phyloP scores from a whole-genome alignment of 2,888 invertebrate species.

The Linnaemya tessellans region DNA sequence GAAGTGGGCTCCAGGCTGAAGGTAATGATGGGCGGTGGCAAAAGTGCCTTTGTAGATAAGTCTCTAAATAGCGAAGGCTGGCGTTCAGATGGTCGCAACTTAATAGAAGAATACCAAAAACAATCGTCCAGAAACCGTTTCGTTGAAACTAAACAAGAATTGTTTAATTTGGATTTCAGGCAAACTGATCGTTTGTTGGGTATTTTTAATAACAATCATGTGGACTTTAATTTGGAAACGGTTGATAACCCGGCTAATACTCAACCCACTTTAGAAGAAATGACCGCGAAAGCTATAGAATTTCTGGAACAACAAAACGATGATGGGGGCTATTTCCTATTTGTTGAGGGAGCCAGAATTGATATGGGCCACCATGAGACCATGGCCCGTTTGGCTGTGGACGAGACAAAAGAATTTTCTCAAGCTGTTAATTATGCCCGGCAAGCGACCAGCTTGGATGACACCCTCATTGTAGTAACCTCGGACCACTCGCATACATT shows the following conservation, averaged over 20 bases:
- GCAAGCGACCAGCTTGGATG: slow-evolving; percentile 85
- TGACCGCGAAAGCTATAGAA: slow-evolving; percentile 90
- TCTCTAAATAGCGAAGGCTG: slow-evolving; percentile 83
- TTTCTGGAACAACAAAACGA: slow-evolving; percentile 85
- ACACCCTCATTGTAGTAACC: slow-evolving; percentile 92
- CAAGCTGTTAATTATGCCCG: slow-evolving; percentile 87
- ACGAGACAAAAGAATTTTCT: slow-evolving; percentile 87
- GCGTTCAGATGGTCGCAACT: slow-evolving; percentile 86
- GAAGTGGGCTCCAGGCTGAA: slow-evolving; percentile 88
- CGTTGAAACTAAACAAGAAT: slow-evolving; percentile 84
- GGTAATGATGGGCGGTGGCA: slow-evolving; percentile 91
- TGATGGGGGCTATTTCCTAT: slow-evolving; percentile 90
- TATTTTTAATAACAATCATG: slow-evolving; percentile 87
- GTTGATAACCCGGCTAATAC: slow-evolving; percentile 81
- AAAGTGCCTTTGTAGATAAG: slow-evolving; percentile 86
- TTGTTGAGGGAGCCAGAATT: slow-evolving; percentile 87
- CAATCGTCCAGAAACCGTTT: slow-evolving; percentile 83
- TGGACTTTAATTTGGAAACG: slow-evolving; percentile 88
- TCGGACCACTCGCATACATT: slow-evolving; percentile 92
- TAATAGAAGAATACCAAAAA: slow-evolving; percentile 87
- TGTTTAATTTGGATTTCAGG: slow-evolving; percentile 83
- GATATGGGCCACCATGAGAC: slow-evolving; percentile 81
- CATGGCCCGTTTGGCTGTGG: slow-evolving; percentile 79
- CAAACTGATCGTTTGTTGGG: slow-evolving; percentile 86
- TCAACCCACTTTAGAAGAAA: slow-evolving; percentile 89